A percentile compares a stretch with the other conserved stretches of the same genome.
Conservation (phyloP, 1,140 invertebrate species). For the Neotoxoptera formosana region DNA sequence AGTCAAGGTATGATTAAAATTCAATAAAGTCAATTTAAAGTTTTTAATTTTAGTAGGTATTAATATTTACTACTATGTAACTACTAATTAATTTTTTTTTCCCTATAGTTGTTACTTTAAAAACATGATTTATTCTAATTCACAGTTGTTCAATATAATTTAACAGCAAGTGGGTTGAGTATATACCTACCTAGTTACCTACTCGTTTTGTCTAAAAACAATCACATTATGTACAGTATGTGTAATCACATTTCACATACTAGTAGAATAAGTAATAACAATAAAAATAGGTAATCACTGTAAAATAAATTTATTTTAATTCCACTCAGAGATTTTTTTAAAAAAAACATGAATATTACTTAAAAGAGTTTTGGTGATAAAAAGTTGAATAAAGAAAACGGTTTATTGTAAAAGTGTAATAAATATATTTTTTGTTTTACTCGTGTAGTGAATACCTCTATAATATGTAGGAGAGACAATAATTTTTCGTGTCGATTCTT, state of each 20-base stretch:
- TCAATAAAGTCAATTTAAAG: not conserved
- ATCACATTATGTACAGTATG: too few relatives aligned
- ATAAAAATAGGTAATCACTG: not conserved
- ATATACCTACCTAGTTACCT: not conserved
- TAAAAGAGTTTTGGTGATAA: not conserved
- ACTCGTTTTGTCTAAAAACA: not conserved
- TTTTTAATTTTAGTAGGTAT: not conserved
- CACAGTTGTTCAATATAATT: not conserved
- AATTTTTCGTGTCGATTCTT: not conserved
- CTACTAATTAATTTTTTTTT: not conserved
- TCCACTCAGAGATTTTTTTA: too few relatives aligned
- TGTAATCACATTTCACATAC: not conserved
- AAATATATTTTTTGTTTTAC: not conserved
- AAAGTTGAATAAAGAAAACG: not conserved
- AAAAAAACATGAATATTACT: not conserved
- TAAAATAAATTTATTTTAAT: not conserved
- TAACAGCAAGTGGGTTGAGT: not conserved
- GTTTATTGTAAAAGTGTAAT: not conserved
- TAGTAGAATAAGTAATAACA: not conserved
- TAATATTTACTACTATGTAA: not conserved
- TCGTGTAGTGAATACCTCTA: too few relatives aligned
- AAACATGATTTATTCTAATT: not conserved
- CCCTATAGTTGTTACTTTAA: not conserved
- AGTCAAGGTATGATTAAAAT: not conserved
- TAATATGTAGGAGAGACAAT: not conserved